phyloP scores from a whole-genome alignment of 2,797 vertebrate genomes.

The Gorsachius magnificus region DNA sequence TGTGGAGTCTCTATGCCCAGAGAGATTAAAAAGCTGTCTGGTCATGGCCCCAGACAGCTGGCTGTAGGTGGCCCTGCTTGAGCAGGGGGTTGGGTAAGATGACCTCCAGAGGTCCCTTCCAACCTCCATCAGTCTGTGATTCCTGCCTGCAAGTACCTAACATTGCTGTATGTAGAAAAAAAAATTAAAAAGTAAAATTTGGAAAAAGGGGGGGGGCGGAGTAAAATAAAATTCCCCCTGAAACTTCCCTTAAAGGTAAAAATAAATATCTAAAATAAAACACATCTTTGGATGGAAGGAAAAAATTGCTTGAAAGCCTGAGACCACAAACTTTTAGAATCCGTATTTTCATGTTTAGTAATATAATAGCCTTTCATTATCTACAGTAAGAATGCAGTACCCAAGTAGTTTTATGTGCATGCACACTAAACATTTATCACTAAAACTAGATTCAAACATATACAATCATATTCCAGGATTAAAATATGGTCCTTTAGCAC shows the following conservation, averaged over 20 bases:
- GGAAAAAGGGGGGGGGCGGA: fast-evolving
- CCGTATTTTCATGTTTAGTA: neutral
- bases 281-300: neutral
- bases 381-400: neutral
- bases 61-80: neutral
- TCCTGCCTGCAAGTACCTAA: neutral
- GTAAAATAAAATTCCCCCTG: neutral
- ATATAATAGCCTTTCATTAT: neutral
- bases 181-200: no score
- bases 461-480: neutral
- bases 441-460: neutral
- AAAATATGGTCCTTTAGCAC: neutral
- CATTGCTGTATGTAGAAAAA: fast-evolving
- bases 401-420: neutral
- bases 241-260: neutral
- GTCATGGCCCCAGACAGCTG: neutral
- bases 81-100: neutral
- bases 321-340: neutral
- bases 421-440: neutral
- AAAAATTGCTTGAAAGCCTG: neutral
- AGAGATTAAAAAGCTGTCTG: neutral
- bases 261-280: neutral
- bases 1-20: neutral
- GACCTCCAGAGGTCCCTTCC: neutral
- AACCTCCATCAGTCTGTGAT: neutral